Conservation (phyloP, 1,140 invertebrate genomes). For the Aphelenchoides fujianensis region DNA sequence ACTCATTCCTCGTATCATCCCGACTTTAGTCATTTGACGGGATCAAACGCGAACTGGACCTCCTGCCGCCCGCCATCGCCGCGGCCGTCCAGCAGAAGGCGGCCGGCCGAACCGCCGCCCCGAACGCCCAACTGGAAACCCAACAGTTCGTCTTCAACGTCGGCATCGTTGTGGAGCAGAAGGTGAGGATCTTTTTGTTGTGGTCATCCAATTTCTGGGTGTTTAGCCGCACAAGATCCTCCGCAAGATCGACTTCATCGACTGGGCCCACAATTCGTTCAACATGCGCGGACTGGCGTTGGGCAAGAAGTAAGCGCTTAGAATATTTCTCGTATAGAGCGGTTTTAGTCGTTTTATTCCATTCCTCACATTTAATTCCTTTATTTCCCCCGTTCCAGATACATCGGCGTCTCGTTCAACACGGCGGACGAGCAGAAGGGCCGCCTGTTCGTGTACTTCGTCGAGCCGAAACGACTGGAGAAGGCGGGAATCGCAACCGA, state of each 20-base stretch:
- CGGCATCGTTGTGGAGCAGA: background rate
- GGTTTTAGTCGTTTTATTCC: no score
- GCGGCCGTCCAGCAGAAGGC: background rate
- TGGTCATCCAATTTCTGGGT: background rate
- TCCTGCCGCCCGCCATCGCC: background rate
- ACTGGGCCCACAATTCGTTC: background rate
- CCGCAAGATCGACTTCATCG: background rate
- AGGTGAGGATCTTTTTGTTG: conserved; percentile 5
- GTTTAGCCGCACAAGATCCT: background rate
- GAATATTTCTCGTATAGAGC: no score
- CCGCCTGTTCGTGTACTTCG: background rate
- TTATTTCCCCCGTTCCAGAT: no score
- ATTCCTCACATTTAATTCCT: no score
- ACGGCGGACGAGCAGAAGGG: background rate
- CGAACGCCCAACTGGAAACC: background rate
- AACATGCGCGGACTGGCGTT: background rate
- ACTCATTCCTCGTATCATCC: background rate
- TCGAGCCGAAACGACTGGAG: background rate
- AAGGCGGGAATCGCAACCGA: background rate
- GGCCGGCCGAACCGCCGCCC: no score
- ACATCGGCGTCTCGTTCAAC: background rate
- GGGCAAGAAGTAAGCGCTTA: no score
- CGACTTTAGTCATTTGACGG: background rate
- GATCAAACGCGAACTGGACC: background rate
- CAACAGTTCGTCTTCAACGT: background rate